Evolutionary conservation across 2,113 vertebrate species (phyloP), one percentile per base, ranked within the genome.

Genomic region (Nerophis lumbriciformis): DNA sequence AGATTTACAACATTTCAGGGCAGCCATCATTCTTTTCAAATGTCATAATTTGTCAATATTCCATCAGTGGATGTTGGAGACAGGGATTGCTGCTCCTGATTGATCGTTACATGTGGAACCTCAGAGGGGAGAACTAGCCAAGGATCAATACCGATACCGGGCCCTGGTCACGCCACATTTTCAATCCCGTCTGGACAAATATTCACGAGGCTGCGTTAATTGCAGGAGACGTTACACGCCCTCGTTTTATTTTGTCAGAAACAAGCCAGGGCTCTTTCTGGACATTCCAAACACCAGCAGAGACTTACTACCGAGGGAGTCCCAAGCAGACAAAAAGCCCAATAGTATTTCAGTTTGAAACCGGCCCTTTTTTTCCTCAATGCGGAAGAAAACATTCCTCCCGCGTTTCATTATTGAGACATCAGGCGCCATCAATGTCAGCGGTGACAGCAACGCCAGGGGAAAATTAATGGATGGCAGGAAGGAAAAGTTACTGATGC

Each of bases 1-100:
- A 69, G 80, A 83, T 80, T 77, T 71, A 58, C 55, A 59, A 61
- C 62, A 49, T 56, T 80, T 75, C 56, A 60, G 72, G 61, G 63
- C 56, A 66, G 71, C 69, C 74, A 78, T 86, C 79, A 77, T 49
- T 82, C 73, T 83, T 83, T 80, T 76, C 61, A 82, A 68, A 75
- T 6, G 63, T 73, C 63, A 65, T 73, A 47, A 73, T 78, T 77
- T 79, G 81, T 79, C 79, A 73, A 82, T 82, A 85, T 76, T 81
- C 78, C 68, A 78, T 83, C 80, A 82, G 68, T 66, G 71, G 63
- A 73, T 73, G 74, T 55, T 68, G 75, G 73, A 54, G 54, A 59
- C 35, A 39, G 55, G 39, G 57, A 71, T 54, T 49, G 66, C 66
- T 63, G 72, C 71, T 63, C 55, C 59, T 83, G 78, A 84, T 76